Evolutionary conservation across 2,113 vertebrate genomes (phyloP).

Genomic region (Coptodon rendalli): DNA sequence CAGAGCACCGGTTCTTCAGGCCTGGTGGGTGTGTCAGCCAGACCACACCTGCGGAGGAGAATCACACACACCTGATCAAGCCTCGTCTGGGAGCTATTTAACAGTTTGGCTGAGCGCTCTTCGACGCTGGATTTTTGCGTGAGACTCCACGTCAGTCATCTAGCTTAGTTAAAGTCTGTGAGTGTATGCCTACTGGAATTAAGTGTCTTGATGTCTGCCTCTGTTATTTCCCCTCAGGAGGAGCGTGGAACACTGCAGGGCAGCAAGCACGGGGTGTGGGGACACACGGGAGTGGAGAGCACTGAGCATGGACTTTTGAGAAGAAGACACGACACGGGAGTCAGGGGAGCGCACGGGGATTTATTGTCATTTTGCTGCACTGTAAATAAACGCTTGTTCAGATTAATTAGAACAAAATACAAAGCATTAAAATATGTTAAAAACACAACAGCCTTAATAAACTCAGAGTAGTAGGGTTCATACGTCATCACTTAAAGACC

Average conservation of each 20-base stretch:
- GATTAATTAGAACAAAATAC: background rate
- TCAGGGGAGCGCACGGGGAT: background rate
- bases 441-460: background rate
- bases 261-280: background rate
- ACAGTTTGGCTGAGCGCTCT: background rate
- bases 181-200: background rate
- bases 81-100: background rate
- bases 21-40: background rate
- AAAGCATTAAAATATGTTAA: background rate
- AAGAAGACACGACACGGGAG: background rate
- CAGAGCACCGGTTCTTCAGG: background rate
- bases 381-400: background rate
- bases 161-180: background rate
- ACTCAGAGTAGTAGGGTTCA: background rate
- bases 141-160: background rate
- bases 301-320: background rate
- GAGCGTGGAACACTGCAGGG: background rate
- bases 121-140: background rate
- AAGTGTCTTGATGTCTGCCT: background rate
- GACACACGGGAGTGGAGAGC: background rate
- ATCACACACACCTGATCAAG: background rate
- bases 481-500: background rate
- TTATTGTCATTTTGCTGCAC: background rate
- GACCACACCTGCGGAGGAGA: background rate
- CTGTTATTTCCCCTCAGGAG: background rate